These are phyloP conservation scores for Pseudochaenichthys georgianus DNA, from an alignment of 2,797 vertebrate species.

Conservation along the genomic window DNA sequence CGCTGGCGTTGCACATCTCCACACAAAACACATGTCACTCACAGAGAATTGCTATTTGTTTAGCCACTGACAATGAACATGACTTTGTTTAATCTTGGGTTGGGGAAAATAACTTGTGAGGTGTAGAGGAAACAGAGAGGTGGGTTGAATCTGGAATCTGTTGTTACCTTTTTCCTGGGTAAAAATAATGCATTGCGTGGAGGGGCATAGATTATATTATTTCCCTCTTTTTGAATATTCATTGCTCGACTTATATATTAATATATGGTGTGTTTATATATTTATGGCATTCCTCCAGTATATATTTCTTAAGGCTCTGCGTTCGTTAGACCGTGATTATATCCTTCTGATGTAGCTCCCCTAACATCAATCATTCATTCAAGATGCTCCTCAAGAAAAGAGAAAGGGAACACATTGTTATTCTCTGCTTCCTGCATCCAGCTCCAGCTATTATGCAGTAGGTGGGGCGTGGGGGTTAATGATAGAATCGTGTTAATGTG, in stretches of 20 bases:
- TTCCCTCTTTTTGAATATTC: slow-evolving; percentile 75
- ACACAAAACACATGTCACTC: slow-evolving; percentile 82
- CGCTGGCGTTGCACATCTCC: slow-evolving; percentile 39
- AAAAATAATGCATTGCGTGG: slow-evolving; percentile 6
- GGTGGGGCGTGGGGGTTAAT: slow-evolving; percentile 72
- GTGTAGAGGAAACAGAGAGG: slow-evolving; percentile 23
- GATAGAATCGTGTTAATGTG: slow-evolving; percentile 79
- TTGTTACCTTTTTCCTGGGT: slow-evolving; percentile 22
- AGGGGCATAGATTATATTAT: slow-evolving; percentile 55
- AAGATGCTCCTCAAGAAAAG: slow-evolving; percentile 61
- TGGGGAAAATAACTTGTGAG: slow-evolving; percentile 35
- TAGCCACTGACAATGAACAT: slow-evolving; percentile 77
- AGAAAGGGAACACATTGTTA: slow-evolving; percentile 59
- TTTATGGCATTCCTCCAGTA: slow-evolving; percentile 77
- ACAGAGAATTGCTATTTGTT: slow-evolving; percentile 78
- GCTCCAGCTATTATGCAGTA: slow-evolving; percentile 61
- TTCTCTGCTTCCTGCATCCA: slow-evolving; percentile 58
- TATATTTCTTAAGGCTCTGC: slow-evolving; percentile 75
- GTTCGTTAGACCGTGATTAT: slow-evolving; percentile 83
- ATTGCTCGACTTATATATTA: slow-evolving; percentile 77
- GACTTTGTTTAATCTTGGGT: slow-evolving; percentile 61
- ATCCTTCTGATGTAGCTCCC: slow-evolving; percentile 76
- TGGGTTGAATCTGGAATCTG: slow-evolving; percentile 16
- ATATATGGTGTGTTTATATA: slow-evolving; percentile 79
- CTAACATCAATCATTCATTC: slow-evolving; percentile 83